phyloP scores from a whole-genome alignment of 53 echinoderm and acorn worm genomes.

The Apostichopus leukothele region DNA sequence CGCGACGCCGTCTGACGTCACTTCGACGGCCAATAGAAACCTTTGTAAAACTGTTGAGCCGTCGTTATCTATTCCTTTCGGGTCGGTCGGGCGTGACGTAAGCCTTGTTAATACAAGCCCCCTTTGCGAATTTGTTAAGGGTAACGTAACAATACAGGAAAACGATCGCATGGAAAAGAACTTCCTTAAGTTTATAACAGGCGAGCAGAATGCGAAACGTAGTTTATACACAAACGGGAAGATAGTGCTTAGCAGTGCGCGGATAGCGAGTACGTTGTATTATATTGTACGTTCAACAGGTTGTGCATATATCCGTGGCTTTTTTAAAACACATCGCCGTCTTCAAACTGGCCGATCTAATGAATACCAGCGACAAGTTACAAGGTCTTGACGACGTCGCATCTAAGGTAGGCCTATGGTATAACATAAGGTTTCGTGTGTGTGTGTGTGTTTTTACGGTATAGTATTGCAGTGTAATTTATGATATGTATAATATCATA shows the following conservation, averaged over 20 bases:
- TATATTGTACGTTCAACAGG: neutral
- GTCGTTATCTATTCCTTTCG: constrained; percentile 43
- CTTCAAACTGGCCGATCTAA: no score
- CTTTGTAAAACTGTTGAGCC: constrained; percentile 37
- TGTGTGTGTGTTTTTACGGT: neutral
- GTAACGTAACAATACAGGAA: constrained; percentile 28
- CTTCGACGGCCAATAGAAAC: constrained; percentile 30
- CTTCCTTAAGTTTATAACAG: constrained; percentile 31
- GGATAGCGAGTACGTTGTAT: neutral
- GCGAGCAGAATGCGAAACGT: neutral
- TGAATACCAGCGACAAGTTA: neutral
- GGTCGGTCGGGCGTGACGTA: constrained; percentile 44
- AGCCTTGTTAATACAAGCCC: constrained; percentile 22
- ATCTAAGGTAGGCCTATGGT: neutral
- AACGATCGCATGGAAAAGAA: constrained; percentile 35
- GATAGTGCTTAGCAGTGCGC: neutral
- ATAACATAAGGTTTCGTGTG: neutral
- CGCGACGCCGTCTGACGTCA: constrained; percentile 44
- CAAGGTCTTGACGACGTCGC: neutral
- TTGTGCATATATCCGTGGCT: neutral
- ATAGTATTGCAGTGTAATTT: no score
- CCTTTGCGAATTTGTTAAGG: constrained; percentile 9
- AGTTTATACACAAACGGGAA: neutral
- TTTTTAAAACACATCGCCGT: no score
- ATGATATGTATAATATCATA: no score